A percentile compares a stretch with the other conserved stretches of the same genome.
Conservation (phyloP, 2,113 vertebrate genomes). For the Mus musculus region GRCm39 chr8:22711001-22711500, state of each 20-base stretch:
- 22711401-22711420: conserved; percentile 24
- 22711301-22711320: not conserved
- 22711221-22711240: conserved; percentile 1
- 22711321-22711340: not conserved
- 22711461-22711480: conserved; percentile 41
- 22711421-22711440: conserved; percentile 16
- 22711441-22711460: not conserved
- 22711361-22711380: not conserved
- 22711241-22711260: conserved; percentile 57
- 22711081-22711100: not conserved
- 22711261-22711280: conserved; percentile 44
- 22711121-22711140: not conserved
- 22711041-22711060: not conserved
- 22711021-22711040: not conserved
- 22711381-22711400: not conserved
- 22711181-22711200: not conserved
- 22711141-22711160: not conserved
- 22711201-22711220: conserved; percentile 47
- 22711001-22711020: not conserved
- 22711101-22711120: not conserved
- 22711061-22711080: not conserved
- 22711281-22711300: conserved; percentile 4
- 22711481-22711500: too few species aligned
- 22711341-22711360: conserved; percentile 1
- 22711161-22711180: conserved; percentile 17